phyloP scores from a whole-genome alignment of 2,113 vertebrate species.

The Oenanthe oenanthe region DNA sequence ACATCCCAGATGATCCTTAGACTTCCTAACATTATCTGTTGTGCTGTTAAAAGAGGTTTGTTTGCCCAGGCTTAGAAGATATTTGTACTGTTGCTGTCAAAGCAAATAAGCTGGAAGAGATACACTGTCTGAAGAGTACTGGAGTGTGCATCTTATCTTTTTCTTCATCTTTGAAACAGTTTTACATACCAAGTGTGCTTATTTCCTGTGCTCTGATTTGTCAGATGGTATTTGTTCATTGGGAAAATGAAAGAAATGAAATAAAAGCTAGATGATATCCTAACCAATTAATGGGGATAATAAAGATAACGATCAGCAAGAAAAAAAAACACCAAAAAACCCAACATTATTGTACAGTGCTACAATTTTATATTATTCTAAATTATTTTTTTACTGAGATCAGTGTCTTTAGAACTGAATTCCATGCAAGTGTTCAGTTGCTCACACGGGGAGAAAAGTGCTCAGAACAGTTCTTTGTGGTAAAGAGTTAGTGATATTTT shows the following conservation, averaged over 20 bases:
- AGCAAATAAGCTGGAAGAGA: constrained; percentile 31
- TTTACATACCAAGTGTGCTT: neutral
- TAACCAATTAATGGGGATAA: neutral
- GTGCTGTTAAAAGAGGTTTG: neutral
- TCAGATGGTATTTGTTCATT: neutral
- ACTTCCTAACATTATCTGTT: neutral
- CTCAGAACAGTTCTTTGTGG: neutral
- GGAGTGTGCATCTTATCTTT: neutral
- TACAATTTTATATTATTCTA: neutral
- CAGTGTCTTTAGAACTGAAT: neutral
- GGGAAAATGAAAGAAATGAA: neutral
- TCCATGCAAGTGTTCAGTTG: neutral
- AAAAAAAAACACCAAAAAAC: neutral
- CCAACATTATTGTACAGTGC: neutral
- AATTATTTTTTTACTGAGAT: neutral
- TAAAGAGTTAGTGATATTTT: neutral
- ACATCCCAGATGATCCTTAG: neutral
- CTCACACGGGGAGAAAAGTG: neutral
- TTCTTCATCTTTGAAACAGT: neutral
- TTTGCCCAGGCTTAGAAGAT: neutral
- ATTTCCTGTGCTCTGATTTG: neutral
- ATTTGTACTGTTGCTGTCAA: constrained; percentile 39
- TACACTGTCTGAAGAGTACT: neutral
- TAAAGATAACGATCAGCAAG: neutral
- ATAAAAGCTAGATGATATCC: neutral